Evolutionary conservation across 2,888 invertebrate species (phyloP).

Genomic region (Agrotis clavis): DNA sequence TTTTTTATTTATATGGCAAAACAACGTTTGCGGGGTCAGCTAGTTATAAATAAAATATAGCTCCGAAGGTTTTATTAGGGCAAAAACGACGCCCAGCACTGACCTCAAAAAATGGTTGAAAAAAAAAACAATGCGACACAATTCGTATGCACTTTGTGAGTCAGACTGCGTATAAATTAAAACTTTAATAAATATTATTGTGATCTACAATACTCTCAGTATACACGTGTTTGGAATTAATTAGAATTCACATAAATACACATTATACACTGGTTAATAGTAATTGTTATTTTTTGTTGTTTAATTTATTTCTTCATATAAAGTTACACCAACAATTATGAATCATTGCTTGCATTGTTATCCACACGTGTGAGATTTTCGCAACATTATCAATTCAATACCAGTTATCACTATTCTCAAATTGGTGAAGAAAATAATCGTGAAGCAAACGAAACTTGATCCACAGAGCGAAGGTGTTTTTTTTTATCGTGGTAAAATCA

Average conservation of each 20-base stretch:
- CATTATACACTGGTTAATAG: neutral
- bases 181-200: constrained; percentile 26
- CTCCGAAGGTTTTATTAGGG: neutral
- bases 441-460: too few relatives aligned
- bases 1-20: too few relatives aligned
- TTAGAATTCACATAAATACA: constrained; percentile 20
- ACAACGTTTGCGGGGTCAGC: too few relatives aligned
- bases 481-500: too few relatives aligned
- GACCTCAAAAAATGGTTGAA: neutral
- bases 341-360: too few relatives aligned
- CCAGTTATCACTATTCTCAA: too few relatives aligned
- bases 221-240: constrained; percentile 28
- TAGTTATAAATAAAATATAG: too few relatives aligned
- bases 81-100: too few relatives aligned
- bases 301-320: neutral
- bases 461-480: too few relatives aligned
- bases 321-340: neutral
- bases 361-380: too few relatives aligned
- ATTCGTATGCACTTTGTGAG: constrained; percentile 21
- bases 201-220: constrained; percentile 20
- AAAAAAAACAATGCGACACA: constrained; percentile 4
- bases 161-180: constrained; percentile 44
- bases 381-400: neutral
- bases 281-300: constrained; percentile 4
- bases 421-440: too few relatives aligned